phyloP scores from a whole-genome alignment of 1,140 invertebrate species.

The Diplogasteroides magnus region DNA sequence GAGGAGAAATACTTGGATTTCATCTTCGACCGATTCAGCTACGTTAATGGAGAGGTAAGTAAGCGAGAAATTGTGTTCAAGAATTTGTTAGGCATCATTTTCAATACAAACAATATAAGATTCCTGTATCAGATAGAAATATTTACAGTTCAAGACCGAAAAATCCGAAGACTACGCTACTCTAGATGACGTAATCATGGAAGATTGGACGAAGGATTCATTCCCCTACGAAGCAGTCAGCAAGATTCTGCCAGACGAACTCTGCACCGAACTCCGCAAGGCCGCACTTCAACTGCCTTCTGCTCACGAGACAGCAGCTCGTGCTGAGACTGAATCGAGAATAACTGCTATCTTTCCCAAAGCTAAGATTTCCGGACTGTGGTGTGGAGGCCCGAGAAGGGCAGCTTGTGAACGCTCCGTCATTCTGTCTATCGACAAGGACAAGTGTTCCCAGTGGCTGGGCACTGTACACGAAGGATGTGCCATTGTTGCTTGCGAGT shows the following conservation, averaged over 20 bases:
- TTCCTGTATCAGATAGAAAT: neutral
- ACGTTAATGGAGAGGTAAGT: neutral
- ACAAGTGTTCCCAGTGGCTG: neutral
- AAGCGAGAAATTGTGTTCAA: no score
- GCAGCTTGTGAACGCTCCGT: neutral
- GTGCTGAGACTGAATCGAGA: neutral
- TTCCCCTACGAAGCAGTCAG: neutral
- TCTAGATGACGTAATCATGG: neutral
- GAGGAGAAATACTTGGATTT: neutral
- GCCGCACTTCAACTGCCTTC: neutral
- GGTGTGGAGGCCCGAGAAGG: neutral
- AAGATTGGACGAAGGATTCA: neutral
- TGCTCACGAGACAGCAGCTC: neutral
- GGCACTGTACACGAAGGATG: neutral
- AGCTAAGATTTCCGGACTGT: neutral
- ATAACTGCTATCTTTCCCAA: neutral
- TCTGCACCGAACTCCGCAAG: neutral
- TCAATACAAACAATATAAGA: neutral
- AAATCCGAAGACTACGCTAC: neutral
- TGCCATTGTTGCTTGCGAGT: neutral
- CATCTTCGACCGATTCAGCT: neutral
- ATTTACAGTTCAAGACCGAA: neutral
- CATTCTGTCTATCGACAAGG: neutral
- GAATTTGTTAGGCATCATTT: neutral
- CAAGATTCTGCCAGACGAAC: neutral